These are phyloP conservation scores for Lacerta viridis DNA, from an alignment of 2,797 vertebrate species.

Conservation along the genomic window DNA sequence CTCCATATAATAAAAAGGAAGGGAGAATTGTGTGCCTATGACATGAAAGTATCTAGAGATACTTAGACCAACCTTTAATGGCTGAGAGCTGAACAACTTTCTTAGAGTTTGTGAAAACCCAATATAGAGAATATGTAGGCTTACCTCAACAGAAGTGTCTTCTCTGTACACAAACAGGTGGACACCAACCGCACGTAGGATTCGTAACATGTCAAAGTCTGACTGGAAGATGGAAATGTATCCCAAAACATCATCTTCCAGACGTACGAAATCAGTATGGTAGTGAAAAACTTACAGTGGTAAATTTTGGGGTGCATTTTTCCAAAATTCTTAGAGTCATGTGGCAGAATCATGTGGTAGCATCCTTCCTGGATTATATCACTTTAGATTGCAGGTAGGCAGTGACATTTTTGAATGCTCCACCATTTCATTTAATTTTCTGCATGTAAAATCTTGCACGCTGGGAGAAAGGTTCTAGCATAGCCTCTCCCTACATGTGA, in stretches of 20 bases:
- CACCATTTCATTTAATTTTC: not conserved
- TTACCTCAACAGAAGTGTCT: not conserved
- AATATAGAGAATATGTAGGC: not conserved
- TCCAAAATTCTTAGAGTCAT: too few species aligned
- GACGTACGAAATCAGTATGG: not conserved
- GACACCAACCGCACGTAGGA: not conserved
- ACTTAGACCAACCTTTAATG: not conserved
- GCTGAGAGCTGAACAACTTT: not conserved
- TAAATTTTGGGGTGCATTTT: not conserved
- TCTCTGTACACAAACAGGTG: not conserved
- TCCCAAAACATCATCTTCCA: not conserved
- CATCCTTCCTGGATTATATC: not conserved
- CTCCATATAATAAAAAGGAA: not conserved
- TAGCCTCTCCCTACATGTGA: not conserved
- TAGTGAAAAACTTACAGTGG: not conserved
- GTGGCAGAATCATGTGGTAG: not conserved
- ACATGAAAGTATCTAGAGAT: too few species aligned
- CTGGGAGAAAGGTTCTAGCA: too few species aligned
- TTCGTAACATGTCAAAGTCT: not conserved
- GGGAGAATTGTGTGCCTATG: not conserved
- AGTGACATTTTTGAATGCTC: not conserved
- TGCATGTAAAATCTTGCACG: not conserved
- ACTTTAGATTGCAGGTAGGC: not conserved
- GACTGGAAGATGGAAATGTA: not conserved
- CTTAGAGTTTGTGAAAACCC: not conserved